Base-by-base conservation (phyloP, 2,113 vertebrate genomes). In the Chitala chitala region DNA sequence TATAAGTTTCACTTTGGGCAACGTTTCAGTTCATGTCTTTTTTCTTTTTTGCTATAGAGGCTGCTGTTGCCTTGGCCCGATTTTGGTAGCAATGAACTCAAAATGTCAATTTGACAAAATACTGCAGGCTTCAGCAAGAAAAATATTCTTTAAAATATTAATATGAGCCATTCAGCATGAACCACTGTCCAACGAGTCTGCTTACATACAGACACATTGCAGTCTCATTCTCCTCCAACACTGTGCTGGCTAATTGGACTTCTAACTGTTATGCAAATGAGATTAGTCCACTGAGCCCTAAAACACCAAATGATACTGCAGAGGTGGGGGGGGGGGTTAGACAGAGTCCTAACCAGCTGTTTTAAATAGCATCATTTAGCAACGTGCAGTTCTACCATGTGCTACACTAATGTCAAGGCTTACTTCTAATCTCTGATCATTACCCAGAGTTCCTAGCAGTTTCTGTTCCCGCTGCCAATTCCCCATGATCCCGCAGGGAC, bases 401-500 rank as follows among this genome's bases (percentile, higher is more conserved):
- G 22, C n/a, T 24, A 66, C 0, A 13, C 42, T 66, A 22, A 42
- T 3, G 3, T 48, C 22, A 66, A 29, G 3, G 1, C 8, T 46
- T n/a, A 26, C 64, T 12, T 46, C 64, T 48, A 24, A 48, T 10
- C 33, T 63, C 59, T 38, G 46, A 38, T 46, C 29, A 26, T 3
- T 7, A 10, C 12, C 53, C 36, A 5, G 15, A 31, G 48, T 2
- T 26, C 5, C 2, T 0, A 36, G 9, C 2, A 13, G n/a, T n/a
- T n/a, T n/a, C n/a, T 46, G 33, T 31, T 36, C 59, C 8, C 1
- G 26, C 1, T 3, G 4, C 58, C 40, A 6, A 36, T 10, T 22
- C 4, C 50, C 10, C 9, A 36, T 0, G n/a, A 56, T 1, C 2
- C 8, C n/a, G 70, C 5, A 69, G 77, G 65, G 82, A 96, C 96